Percentiles rank a stretch among this genome's conserved stretches.
Conservation (phyloP, 2,113 vertebrate genomes). For the Thunnus maccoyii region DNA sequence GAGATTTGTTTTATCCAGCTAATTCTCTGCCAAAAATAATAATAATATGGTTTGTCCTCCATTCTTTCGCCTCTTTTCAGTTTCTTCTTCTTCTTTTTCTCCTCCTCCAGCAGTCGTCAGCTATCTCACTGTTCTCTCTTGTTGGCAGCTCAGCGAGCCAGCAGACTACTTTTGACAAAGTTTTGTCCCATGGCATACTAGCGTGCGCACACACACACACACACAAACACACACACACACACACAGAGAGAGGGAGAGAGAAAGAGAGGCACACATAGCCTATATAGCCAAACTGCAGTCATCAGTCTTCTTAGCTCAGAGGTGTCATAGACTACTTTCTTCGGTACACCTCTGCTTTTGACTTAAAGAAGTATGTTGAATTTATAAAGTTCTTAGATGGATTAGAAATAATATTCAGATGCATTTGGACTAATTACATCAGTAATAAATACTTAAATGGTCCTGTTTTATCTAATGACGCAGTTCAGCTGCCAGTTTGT, state of each 20-base stretch:
- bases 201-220: not conserved
- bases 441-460: not conserved
- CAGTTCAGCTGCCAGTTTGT: not conserved
- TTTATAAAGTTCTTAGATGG: slow-evolving; percentile 2
- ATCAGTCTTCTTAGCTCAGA: slow-evolving; percentile 21
- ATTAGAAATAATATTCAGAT: not conserved
- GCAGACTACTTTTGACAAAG: slow-evolving; percentile 35
- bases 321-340: not conserved
- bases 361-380: slow-evolving; percentile 4
- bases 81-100: not conserved
- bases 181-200: not conserved
- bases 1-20: not conserved
- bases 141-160: slow-evolving; percentile 46
- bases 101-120: slow-evolving; percentile 7
- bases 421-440: slow-evolving; percentile 18
- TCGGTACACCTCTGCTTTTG: not conserved
- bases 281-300: slow-evolving; percentile 8
- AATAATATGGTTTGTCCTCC: slow-evolving; percentile 12
- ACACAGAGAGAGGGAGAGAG: too few relatives aligned
- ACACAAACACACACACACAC: not conserved
- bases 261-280: not conserved
- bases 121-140: slow-evolving; percentile 35
- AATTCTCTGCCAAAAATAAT: slow-evolving; percentile 18
- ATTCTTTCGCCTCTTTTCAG: slow-evolving; percentile 33
- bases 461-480: not conserved